phyloP scores from a whole-genome alignment of 2,113 vertebrate genomes.

The Anthoscopus minutus region DNA sequence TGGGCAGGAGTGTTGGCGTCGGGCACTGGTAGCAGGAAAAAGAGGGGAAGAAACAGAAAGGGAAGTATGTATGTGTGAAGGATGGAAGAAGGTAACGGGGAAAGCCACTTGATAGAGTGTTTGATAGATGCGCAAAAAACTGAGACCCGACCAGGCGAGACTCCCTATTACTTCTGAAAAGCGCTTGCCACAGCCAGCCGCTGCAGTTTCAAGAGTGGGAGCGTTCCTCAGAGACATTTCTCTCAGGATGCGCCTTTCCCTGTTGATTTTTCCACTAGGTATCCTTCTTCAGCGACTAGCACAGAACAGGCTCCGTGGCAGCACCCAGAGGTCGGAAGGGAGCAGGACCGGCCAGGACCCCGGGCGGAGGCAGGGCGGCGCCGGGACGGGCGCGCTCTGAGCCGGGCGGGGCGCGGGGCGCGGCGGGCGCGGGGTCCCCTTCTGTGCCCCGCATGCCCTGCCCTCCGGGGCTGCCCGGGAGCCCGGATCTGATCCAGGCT shows the following conservation, averaged over 20 bases:
- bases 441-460: fast-evolving
- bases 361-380: not conserved
- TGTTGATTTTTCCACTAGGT: not conserved
- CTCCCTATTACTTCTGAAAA: not conserved
- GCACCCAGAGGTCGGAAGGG: not conserved
- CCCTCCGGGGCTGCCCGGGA: not conserved
- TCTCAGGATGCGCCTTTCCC: not conserved
- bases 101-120: not conserved
- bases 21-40: too few relatives aligned
- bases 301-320: not conserved
- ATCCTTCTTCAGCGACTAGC: not conserved
- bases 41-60: not conserved
- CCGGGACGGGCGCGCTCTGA: not conserved
- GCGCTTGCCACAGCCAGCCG: not conserved
- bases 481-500: fast-evolving
- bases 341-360: fast-evolving
- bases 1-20: not conserved
- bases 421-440: not conserved
- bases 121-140: not conserved
- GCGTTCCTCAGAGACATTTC: not conserved
- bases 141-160: not conserved
- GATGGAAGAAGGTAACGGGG: not conserved
- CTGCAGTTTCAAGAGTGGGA: not conserved
- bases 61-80: not conserved
- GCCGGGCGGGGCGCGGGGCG: not conserved